Base-by-base conservation (phyloP, 2,797 vertebrate species). In the Tenualosa thibaudeaui region DNA sequence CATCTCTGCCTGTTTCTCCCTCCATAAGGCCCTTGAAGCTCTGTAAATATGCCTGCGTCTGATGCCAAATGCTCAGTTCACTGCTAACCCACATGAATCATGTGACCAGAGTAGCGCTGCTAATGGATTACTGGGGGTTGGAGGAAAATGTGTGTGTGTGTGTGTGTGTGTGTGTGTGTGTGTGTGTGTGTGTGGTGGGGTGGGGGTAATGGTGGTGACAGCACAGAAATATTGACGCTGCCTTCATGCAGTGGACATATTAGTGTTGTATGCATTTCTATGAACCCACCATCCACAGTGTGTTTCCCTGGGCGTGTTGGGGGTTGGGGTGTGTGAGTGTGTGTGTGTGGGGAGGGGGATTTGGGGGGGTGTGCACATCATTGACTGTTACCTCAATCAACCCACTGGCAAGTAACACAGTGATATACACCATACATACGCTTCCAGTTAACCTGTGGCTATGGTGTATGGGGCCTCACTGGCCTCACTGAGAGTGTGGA, bases 71-170 rank as follows among this genome's bases (percentile, higher is more conserved):
- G 17, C 71, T 22, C 40, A 46, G 71, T 5, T 31, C 6, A 17
- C 17, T 2, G 17, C 71, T 43, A 78, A 46, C 3, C 37, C 37
- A 78, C 17, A 78, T 78, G 71, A 78, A 46, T 78, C 71, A 43
- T 37, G 15, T 15, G 71, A 37, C 71, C 71, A 78, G 71, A 78
- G 37, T 13, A 8, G 40, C 71, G n/a, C 46, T 78, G 71, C 40
- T 78, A 78, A 78, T 78, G 71, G 37, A 78, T 78, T 78, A 46
- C 71, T 46, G 40, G 37, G 71, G 71, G 17, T 46, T 78, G 71
- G 31, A 43, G 19, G 71, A 13, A 9, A 65, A n/a, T n/a, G 58
- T 60, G 10, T 51, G 50, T 51, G 7, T 51, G 50, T 12, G 10
- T 51, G 50, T 51, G 50, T 12, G 50, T 51, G 50, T 51, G 50